Percentiles rank a stretch among this genome's conserved stretches.
Evolutionary conservation across 2,113 vertebrate genomes (phyloP).

Genomic region (Amblyornis subalaris): DNA sequence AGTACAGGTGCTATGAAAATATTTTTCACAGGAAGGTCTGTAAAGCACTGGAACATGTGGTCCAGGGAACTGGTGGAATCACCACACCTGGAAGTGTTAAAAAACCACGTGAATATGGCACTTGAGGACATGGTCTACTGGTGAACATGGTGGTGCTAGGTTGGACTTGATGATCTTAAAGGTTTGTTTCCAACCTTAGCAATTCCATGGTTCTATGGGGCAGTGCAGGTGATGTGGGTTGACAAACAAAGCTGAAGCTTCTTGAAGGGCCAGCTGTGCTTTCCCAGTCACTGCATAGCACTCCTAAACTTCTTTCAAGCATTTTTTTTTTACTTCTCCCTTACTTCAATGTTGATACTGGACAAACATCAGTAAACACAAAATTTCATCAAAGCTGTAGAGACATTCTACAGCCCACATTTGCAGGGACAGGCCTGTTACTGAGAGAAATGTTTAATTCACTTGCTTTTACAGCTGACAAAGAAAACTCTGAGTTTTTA

Average conservation of each 20-base stretch:
- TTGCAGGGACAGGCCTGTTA: background rate
- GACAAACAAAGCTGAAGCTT: background rate
- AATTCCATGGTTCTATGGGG: background rate
- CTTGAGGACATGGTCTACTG: background rate
- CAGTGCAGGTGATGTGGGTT: background rate
- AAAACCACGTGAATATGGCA: background rate
- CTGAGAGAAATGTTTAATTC: background rate
- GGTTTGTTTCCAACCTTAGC: background rate
- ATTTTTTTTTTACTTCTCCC: background rate
- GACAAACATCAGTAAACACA: background rate
- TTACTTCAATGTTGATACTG: background rate
- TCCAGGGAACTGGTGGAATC: background rate
- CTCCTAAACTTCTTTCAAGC: background rate
- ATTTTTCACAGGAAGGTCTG: background rate
- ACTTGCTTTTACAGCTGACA: background rate
- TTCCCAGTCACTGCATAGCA: background rate
- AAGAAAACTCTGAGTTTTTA: background rate
- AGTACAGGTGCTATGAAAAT: background rate
- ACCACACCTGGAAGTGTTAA: background rate
- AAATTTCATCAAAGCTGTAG: background rate
- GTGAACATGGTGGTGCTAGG: background rate
- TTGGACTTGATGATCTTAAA: background rate
- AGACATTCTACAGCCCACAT: background rate
- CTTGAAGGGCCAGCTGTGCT: background rate
- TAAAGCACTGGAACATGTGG: background rate